Evolutionary conservation across 2,888 invertebrate genomes (phyloP), one percentile per base, ranked within the genome.

Genomic region (Hemithea aestivaria): DNA sequence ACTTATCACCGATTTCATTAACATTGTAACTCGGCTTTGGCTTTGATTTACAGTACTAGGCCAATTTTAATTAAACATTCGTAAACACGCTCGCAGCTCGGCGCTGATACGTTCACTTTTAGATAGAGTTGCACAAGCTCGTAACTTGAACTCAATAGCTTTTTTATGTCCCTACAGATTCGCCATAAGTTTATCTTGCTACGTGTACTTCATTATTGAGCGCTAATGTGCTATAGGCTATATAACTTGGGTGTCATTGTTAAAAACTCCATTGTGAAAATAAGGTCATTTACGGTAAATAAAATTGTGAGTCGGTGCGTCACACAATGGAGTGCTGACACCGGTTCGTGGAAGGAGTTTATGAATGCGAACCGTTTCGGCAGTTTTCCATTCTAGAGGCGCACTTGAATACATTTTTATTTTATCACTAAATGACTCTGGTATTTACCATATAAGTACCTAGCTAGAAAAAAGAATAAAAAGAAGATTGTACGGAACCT

Each of bases 281-380:
- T 36, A 36, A 32, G 38, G 41, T 46, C 31, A 35, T 48, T 43
- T 46, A 48, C 50, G 53, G 50, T 50, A 48, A 43, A 50, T 44
- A 45, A 45, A 48, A 34, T 33, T 33, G 38, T 36, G 10, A 36
- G 39, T 29, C 41, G 29, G 42, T 44, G 50, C 46, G 44, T 46
- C 50, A 45, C 32, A 41, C 42, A 42, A 45, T 23, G 33, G 22
- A 35, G 41, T 29, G 45, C 41, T 38, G 38, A 35, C 28, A 27
- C 26, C 43, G 30, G 35, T 53, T 53, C 53, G 50, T 22, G 40
- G 53, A 53, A 53, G 35, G 33, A 30, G 49, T 34, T 49, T 48
- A 35, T 27, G 44, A 48, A 41, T 28, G 40, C 25, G 22, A 47
- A 38, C 27, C 45, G 28, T 38, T 38, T 37, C 24, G 41, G 9